phyloP scores from a whole-genome alignment of 2,113 vertebrate genomes.

The Saguinus midas region DNA sequence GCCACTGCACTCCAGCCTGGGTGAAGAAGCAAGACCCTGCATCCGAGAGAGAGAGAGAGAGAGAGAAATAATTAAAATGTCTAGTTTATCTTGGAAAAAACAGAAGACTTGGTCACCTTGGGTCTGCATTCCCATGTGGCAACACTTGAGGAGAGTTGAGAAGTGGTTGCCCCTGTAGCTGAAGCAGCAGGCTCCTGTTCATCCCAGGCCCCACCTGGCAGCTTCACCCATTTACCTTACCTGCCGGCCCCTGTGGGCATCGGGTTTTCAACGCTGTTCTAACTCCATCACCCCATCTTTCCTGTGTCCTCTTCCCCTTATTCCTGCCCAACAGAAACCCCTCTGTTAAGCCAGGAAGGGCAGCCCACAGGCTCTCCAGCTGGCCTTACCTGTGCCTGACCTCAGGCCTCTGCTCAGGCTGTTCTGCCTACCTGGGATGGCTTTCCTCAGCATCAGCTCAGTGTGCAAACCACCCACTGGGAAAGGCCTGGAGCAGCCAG shows the following conservation, averaged over 20 bases:
- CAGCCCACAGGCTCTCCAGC: background rate
- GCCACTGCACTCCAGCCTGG: too few relatives aligned
- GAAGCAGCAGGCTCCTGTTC: background rate
- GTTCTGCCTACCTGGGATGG: background rate
- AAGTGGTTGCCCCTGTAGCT: background rate
- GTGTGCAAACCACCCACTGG: too few relatives aligned
- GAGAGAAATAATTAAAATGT: background rate
- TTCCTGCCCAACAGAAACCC: background rate
- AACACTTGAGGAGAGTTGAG: background rate
- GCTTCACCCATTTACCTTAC: background rate
- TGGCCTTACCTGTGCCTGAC: background rate
- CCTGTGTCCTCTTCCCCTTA: background rate
- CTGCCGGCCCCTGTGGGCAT: background rate
- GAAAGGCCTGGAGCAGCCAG: background rate
- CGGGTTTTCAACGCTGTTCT: background rate
- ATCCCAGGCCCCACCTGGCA: background rate
- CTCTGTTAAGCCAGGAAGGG: background rate
- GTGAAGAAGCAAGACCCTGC: too few relatives aligned
- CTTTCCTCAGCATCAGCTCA: background rate
- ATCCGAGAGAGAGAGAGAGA: too few relatives aligned
- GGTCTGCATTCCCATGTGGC: background rate
- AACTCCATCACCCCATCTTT: background rate
- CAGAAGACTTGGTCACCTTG: background rate
- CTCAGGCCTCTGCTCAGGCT: background rate
- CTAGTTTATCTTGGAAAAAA: background rate